Evolutionary conservation across 2,797 vertebrate species (phyloP).

Genomic region (Anabacerthia variegaticeps): DNA sequence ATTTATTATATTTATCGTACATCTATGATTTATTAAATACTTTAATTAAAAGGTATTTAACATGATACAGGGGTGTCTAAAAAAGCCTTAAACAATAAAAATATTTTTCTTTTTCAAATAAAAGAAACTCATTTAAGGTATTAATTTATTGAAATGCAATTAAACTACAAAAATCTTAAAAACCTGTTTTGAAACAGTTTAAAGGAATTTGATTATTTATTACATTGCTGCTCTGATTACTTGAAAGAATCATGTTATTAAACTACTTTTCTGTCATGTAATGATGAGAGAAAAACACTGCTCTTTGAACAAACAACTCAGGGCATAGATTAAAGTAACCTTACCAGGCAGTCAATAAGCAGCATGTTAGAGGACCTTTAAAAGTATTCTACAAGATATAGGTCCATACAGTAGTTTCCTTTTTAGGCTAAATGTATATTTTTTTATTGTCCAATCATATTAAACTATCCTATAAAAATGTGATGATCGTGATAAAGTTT

Average conservation of each 20-base stretch:
- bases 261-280: background rate
- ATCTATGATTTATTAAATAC: slow-evolving; percentile 54
- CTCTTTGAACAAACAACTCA: background rate
- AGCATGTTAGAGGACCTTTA: background rate
- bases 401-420: background rate
- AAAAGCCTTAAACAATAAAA: slow-evolving; percentile 43
- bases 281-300: background rate
- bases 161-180: slow-evolving; percentile 42
- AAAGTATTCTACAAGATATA: background rate
- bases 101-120: background rate
- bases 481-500: background rate
- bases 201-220: background rate
- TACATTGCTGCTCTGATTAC: background rate
- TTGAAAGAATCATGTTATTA: background rate
- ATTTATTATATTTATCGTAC: slow-evolving; percentile 20
- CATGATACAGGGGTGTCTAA: slow-evolving; percentile 55
- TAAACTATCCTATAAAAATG: background rate
- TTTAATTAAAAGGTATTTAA: slow-evolving; percentile 65
- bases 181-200: background rate
- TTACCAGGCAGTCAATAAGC: background rate
- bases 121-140: background rate
- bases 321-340: background rate
- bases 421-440: background rate
- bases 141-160: background rate
- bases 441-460: background rate